Evolutionary conservation across 2,888 invertebrate species (phyloP), one percentile per base, ranked within the genome.

Genomic region (Lasioglossum zephyrum): DNA sequence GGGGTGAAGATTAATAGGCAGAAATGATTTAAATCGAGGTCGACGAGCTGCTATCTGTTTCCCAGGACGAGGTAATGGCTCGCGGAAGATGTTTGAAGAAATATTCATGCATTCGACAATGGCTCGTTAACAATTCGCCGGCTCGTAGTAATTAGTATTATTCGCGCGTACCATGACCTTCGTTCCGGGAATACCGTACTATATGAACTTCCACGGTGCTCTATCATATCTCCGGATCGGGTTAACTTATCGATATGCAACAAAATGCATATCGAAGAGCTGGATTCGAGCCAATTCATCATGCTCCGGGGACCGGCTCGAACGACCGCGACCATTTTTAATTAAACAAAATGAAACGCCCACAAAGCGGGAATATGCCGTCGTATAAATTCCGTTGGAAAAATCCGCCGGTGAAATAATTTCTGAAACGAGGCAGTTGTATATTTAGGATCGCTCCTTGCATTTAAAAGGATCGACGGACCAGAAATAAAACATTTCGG

Each of bases 331-430:
- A 36, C 4, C 69, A 22, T 69, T 69, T 39, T 69, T 69, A 69
- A 69, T 69, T 69, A 69, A 69, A 69, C 69, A 39, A 69, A 69
- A 69, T 63, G 31, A 63, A 63, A 63, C 16, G 31, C 6, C 63
- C 36, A 36, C 31, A 18, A 63, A 63, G 31, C 18, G 31, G 6
- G 63, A 6, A 31, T 53, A 31, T 18, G 16, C 63, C 31, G 63
- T 18, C 57, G 57, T 57, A 11, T 57, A 57, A 31, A 63, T 63
- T 31, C 31, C 31, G 31, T 2, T 31, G 16, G 26, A 6, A 31
- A 16, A 63, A 16, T 16, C 18, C 11, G 47, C 47, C 47, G 47
- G 47, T 3, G 18, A 13, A 63, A 63, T 63, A 31, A 31, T 63
- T 63, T 31, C 31, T 63, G 18, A 31, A 63, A 31, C 31, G 57